Evolutionary conservation across 2,797 vertebrate species (phyloP), one percentile per base, ranked within the genome.

Genomic region (Vireo griseus): DNA sequence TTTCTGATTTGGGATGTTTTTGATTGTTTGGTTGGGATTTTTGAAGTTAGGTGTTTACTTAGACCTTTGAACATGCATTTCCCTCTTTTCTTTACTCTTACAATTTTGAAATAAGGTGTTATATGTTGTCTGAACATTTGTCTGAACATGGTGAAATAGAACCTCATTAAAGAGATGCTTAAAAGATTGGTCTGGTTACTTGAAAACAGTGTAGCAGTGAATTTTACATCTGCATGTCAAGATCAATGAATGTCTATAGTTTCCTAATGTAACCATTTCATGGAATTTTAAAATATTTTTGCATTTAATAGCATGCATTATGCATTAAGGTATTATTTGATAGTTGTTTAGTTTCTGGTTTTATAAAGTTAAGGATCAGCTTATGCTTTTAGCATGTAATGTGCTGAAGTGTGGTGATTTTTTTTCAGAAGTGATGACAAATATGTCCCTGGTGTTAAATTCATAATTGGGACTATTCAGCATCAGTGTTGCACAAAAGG

Each of bases 401-500:
- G 22, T 94, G 87, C 89, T 95, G 84, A 87, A 92, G 84, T 50
- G 65, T 68, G 75, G 7, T 77, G 61, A 15, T 42, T 69, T 57
- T 82, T 82, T 94, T 94, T 57, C 5, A 1, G 66, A 80, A 93
- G 65, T 73, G 83, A 95, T 90, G 86, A 94, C 73, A 94, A 86
- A 65, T 80, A 22, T 26, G 18, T 96, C 86, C 88, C 45, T 89
- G 93, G 77, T 95, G 86, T 73, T 93, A 81, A 69, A 75, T 93
- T 84, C 66, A 42, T 85, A 67, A 65, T 86, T 82, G 89, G 89
- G 93, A 69, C 74, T 55, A 91, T 97, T 96, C 69, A 54, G 55
- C 29, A 24, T 78, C 40, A 31, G 74, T 62, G 44, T 94, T 96
- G 42, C 77, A 82, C 88, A 91, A 92, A 95, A 95, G 92, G 88